These are phyloP conservation scores for Dynastes maya DNA, from an alignment of 2,888 invertebrate genomes.

Conservation along the genomic window DNA sequence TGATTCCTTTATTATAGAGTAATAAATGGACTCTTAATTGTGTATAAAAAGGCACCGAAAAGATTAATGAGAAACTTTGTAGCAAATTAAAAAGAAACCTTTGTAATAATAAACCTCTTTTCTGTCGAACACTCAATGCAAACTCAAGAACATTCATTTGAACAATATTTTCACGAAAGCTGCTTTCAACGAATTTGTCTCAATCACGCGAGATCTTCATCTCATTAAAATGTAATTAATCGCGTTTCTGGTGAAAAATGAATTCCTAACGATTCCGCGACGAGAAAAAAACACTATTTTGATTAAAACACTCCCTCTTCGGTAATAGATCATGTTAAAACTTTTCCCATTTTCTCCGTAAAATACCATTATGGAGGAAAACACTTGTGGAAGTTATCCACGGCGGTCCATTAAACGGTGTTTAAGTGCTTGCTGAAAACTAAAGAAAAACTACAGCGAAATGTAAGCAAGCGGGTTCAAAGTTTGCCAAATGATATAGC, in stretches of 20 bases:
- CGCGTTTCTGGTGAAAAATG: conserved; percentile 10
- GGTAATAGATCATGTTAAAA: conserved; percentile 3
- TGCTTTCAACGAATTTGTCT: neutral
- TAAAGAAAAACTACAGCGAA: conserved; percentile 2
- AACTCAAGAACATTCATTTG: too few species aligned
- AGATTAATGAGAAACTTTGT: too few species aligned
- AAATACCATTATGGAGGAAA: conserved; percentile 14
- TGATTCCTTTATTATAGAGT: too few species aligned
- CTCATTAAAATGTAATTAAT: conserved; percentile 16
- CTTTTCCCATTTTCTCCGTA: conserved; percentile 20
- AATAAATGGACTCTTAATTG: too few species aligned
- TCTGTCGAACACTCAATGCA: too few species aligned
- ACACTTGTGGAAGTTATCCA: conserved; percentile 11
- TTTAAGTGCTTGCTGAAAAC: conserved; percentile 7
- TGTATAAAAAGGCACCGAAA: too few species aligned
- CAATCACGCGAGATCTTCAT: neutral
- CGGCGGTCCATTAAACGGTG: conserved; percentile 1
- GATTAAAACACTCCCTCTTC: neutral
- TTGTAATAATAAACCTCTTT: too few species aligned
- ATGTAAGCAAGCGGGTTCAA: neutral
- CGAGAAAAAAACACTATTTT: neutral
- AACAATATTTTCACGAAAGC: too few species aligned
- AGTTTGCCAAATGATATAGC: neutral
- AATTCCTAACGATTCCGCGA: neutral
- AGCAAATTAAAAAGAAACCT: too few species aligned